phyloP scores from a whole-genome alignment of 2,113 vertebrate genomes.

The Callionymus lyra region DNA sequence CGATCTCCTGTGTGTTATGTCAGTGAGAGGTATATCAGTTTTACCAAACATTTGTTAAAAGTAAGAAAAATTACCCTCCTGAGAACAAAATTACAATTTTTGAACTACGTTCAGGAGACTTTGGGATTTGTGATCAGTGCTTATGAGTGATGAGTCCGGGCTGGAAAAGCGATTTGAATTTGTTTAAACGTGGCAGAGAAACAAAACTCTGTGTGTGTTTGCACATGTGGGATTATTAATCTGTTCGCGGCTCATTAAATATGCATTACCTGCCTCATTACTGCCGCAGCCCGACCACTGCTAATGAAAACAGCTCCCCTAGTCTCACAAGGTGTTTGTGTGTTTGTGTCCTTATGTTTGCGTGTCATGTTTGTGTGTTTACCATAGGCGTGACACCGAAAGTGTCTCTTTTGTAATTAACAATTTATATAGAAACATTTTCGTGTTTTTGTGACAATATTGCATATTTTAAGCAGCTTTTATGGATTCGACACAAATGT shows the following conservation, averaged over 20 bases:
- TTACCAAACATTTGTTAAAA: slow-evolving; percentile 25
- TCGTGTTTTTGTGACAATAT: no score
- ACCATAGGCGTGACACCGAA: neutral
- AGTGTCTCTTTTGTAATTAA: no score
- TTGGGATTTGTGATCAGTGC: neutral
- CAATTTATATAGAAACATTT: no score
- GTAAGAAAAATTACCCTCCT: slow-evolving; percentile 13
- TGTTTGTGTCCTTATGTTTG: slow-evolving; percentile 12
- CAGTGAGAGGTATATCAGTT: slow-evolving; percentile 21
- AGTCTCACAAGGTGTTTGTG: slow-evolving; percentile 40
- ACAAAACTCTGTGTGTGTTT: slow-evolving; percentile 33
- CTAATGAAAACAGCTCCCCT: slow-evolving; percentile 48
- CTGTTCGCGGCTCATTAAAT: slow-evolving; percentile 67
- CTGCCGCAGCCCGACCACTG: slow-evolving; percentile 47
- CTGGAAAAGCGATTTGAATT: slow-evolving; percentile 5
- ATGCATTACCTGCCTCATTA: slow-evolving; percentile 71
- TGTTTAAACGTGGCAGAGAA: neutral
- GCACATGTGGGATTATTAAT: slow-evolving; percentile 33
- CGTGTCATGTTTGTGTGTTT: slow-evolving; percentile 1
- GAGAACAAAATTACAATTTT: neutral
- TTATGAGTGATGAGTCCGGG: neutral
- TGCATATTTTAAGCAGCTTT: no score
- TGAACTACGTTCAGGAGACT: neutral
- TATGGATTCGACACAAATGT: no score
- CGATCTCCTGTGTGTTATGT: no score